A percentile compares a stretch with the other conserved stretches of the same genome.
phyloP scores from a whole-genome alignment of 1,140 invertebrate species.

The Dermatophagoides farinae region DNA sequence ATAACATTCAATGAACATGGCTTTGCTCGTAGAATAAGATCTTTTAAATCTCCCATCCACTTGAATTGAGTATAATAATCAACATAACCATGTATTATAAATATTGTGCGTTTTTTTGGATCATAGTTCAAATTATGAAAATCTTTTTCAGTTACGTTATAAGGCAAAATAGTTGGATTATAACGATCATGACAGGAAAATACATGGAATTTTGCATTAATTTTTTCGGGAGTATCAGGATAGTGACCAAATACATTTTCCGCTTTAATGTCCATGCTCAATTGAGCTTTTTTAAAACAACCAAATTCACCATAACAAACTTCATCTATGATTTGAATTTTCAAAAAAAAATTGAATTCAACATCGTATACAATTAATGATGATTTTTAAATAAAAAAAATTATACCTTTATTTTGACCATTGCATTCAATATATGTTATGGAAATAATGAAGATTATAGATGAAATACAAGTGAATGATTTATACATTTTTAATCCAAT shows the following conservation, averaged over 20 bases:
- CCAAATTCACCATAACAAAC: too few relatives aligned
- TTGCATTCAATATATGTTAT: too few relatives aligned
- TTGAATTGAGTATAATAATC: not conserved
- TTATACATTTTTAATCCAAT: too few relatives aligned
- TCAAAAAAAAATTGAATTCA: too few relatives aligned
- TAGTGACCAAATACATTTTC: not conserved
- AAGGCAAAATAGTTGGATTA: not conserved
- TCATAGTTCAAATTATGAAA: not conserved
- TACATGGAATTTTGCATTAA: not conserved
- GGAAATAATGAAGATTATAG: too few relatives aligned
- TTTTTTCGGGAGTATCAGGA: not conserved
- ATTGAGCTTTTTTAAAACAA: too few relatives aligned
- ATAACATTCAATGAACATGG: conserved; percentile 37
- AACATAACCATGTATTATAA: not conserved
- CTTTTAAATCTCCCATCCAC: conserved; percentile 3
- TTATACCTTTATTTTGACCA: too few relatives aligned
- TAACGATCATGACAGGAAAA: not conserved
- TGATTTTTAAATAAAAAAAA: too few relatives aligned
- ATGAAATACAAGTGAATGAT: too few relatives aligned
- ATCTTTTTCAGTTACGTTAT: not conserved
- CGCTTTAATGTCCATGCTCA: too few relatives aligned
- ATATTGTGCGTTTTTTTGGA: not conserved
- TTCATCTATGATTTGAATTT: too few relatives aligned
- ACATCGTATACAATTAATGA: too few relatives aligned
- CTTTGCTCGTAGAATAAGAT: not conserved